phyloP scores from a whole-genome alignment of 2,113 vertebrate genomes.

The Australoheros scitulus region DNA sequence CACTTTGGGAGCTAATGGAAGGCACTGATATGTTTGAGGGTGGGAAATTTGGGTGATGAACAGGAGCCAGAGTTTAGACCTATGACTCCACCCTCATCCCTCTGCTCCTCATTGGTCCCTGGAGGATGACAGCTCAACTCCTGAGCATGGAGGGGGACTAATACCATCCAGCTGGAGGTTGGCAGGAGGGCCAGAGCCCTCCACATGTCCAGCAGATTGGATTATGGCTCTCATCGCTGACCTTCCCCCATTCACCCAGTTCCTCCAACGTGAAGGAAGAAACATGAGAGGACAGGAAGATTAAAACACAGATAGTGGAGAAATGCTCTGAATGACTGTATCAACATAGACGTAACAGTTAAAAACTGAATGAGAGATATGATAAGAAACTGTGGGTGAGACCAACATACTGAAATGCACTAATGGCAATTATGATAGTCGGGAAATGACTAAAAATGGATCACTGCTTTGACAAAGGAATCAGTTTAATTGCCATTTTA shows the following conservation, averaged over 20 bases:
- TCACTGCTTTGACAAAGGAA: background rate
- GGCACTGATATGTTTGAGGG: slow-evolving; percentile 30
- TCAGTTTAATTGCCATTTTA: background rate
- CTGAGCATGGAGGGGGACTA: slow-evolving; percentile 51
- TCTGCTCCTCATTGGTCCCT: slow-evolving; percentile 55
- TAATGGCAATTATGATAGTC: background rate
- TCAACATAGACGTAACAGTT: too few relatives aligned
- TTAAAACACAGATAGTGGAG: slow-evolving; percentile 7
- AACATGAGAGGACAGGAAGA: slow-evolving; percentile 26
- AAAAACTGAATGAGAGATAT: too few relatives aligned
- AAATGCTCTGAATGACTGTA: background rate
- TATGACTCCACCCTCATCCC: slow-evolving; percentile 25
- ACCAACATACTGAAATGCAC: background rate
- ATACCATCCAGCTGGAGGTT: slow-evolving; percentile 73
- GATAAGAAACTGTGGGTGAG: too few relatives aligned
- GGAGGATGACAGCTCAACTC: slow-evolving; percentile 59
- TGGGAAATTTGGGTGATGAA: slow-evolving; percentile 38
- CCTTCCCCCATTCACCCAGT: slow-evolving; percentile 30
- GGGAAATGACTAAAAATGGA: background rate
- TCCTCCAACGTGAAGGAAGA: background rate
- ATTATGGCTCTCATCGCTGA: slow-evolving; percentile 46
- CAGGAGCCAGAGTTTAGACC: slow-evolving; percentile 53
- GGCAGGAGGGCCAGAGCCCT: slow-evolving; percentile 56
- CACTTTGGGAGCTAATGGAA: slow-evolving; percentile 49
- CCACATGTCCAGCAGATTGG: slow-evolving; percentile 69